Evolutionary conservation across 2,888 invertebrate species (phyloP).

Genomic region (Eustalomyia histrio): DNA sequence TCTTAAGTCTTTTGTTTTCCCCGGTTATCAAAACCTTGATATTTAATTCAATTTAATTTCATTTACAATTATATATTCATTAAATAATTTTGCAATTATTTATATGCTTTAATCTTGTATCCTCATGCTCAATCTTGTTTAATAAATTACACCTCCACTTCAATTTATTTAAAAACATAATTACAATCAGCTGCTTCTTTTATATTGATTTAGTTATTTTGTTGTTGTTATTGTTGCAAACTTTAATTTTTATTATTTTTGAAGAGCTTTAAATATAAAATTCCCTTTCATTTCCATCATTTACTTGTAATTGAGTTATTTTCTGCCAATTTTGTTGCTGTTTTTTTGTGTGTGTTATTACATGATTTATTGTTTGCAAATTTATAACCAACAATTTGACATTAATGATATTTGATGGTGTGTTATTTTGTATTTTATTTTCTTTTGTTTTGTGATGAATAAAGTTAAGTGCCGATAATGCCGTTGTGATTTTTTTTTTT

Average conservation of each 20-base stretch:
- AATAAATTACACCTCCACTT: slow-evolving; percentile 23
- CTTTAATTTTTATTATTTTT: slow-evolving; percentile 33
- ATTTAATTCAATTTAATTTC: slow-evolving; percentile 39
- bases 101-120: slow-evolving; percentile 25
- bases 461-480: slow-evolving; percentile 4
- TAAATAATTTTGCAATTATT: slow-evolving; percentile 36
- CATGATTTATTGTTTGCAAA: slow-evolving; percentile 61
- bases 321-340: slow-evolving; percentile 14
- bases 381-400: slow-evolving; percentile 64
- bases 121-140: slow-evolving; percentile 20
- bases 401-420: slow-evolving; percentile 62
- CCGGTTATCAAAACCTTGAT: slow-evolving; percentile 9
- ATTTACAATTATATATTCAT: slow-evolving; percentile 20
- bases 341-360: slow-evolving; percentile 32
- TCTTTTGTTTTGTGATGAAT: slow-evolving; percentile 29
- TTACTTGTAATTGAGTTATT: slow-evolving; percentile 59
- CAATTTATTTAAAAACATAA: slow-evolving; percentile 36
- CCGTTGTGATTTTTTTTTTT: slow-evolving; percentile 28
- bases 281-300: slow-evolving; percentile 59
- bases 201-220: slow-evolving; percentile 17
- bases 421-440: slow-evolving; percentile 28
- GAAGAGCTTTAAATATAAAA: slow-evolving; percentile 51
- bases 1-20: slow-evolving; percentile 42
- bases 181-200: slow-evolving; percentile 23
- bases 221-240: neutral